Conservation (phyloP, 2,797 vertebrate genomes). For the Malacoraja senta region DNA sequence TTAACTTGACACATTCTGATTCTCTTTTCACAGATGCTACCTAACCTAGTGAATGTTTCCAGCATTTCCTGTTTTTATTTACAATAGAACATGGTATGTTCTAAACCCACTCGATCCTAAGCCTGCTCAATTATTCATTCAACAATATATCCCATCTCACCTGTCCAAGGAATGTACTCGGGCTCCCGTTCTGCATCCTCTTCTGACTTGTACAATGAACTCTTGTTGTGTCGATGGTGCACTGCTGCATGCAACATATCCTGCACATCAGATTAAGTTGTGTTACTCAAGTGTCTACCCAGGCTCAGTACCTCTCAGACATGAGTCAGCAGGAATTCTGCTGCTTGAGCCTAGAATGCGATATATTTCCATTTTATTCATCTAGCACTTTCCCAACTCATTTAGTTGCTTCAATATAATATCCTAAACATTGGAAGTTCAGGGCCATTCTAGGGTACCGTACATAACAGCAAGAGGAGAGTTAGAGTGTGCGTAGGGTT, state of each 20-base stretch:
- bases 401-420: neutral
- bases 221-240: slow-evolving; percentile 79
- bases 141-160: slow-evolving; percentile 50
- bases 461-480: neutral
- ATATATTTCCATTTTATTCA: neutral
- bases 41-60: no score
- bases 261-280: slow-evolving; percentile 52
- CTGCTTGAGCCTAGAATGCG: neutral
- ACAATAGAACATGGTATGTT: neutral
- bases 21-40: no score
- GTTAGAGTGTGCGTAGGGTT: neutral
- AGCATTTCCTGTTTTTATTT: no score
- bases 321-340: neutral
- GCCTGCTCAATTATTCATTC: neutral
- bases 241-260: slow-evolving; percentile 82
- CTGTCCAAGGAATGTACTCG: slow-evolving; percentile 89
- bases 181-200: slow-evolving; percentile 66
- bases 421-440: neutral
- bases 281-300: neutral
- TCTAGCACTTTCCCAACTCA: neutral
- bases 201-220: slow-evolving; percentile 69
- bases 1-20: no score
- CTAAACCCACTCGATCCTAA: neutral
- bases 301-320: neutral
- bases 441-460: neutral